Conservation (phyloP, 2,113 vertebrate species). For the Leuciscus idus region DNA sequence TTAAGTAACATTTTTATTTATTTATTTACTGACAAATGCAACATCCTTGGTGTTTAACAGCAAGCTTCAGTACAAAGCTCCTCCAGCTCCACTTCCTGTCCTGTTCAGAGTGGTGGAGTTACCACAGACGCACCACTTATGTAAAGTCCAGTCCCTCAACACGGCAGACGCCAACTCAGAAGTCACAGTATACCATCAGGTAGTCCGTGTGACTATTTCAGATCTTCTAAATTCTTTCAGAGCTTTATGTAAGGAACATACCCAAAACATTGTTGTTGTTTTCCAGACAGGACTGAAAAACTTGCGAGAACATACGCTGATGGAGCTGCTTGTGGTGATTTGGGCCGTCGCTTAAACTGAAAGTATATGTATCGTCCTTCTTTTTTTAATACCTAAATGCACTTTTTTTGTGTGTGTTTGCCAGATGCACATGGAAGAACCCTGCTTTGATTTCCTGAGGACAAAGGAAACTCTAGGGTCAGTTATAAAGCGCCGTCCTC, state of each 20-base stretch:
- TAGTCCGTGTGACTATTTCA: conserved; percentile 54
- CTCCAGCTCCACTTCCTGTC: conserved; percentile 84
- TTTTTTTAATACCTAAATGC: background rate
- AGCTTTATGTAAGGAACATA: background rate
- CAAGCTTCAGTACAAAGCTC: conserved; percentile 83
- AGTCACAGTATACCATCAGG: conserved; percentile 96
- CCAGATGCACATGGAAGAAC: conserved; percentile 99
- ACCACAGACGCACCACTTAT: conserved; percentile 82
- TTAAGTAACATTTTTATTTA: background rate
- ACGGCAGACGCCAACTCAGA: conserved; percentile 93
- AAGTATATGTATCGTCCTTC: background rate
- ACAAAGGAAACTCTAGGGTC: conserved; percentile 97
- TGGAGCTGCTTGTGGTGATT: conserved; percentile 97
- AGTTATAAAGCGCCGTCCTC: conserved; percentile 58
- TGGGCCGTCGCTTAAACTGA: background rate
- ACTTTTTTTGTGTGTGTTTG: conserved; percentile 37
- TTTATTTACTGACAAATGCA: background rate
- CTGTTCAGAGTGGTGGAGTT: conserved; percentile 91
- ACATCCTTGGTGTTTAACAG: conserved; percentile 68
- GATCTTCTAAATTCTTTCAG: background rate
- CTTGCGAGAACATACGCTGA: conserved; percentile 88
- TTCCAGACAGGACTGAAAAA: conserved; percentile 89
- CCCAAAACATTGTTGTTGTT: no score
- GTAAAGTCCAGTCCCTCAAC: conserved; percentile 93
- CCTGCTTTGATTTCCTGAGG: conserved; percentile 95